A percentile compares a stretch with the other conserved stretches of the same genome.
Conservation (phyloP, 2,888 invertebrate species). For the Spicauda simplicius region DNA sequence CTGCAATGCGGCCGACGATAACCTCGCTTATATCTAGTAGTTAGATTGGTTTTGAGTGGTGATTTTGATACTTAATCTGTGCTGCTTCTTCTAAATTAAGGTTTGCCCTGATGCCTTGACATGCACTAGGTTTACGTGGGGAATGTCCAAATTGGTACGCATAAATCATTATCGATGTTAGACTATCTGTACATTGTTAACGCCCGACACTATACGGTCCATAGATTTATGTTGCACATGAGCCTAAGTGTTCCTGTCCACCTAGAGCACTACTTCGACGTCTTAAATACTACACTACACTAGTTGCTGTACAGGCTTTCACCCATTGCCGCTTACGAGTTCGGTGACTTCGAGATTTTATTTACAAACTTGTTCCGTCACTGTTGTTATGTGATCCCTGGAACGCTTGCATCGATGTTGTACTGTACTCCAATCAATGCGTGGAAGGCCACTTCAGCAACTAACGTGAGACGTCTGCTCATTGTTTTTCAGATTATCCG, state of each 20-base stretch:
- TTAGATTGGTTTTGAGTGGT: constrained; percentile 78
- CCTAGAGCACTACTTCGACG: constrained; percentile 32
- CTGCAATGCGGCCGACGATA: constrained; percentile 62
- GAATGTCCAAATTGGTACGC: constrained; percentile 43
- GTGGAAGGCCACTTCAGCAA: constrained; percentile 67
- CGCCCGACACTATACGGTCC: constrained; percentile 41
- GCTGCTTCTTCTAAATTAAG: constrained; percentile 70
- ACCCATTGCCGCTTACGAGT: constrained; percentile 26
- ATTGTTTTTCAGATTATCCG: constrained; percentile 83
- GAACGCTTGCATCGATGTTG: constrained; percentile 6
- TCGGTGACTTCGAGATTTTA: constrained; percentile 27
- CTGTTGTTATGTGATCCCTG: constrained; percentile 19
- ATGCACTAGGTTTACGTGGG: constrained; percentile 40
- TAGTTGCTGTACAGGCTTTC: constrained; percentile 59
- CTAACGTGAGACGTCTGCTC: constrained; percentile 78
- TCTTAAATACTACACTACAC: constrained; percentile 42
- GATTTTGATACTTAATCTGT: constrained; percentile 74
- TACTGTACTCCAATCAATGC: constrained; percentile 42
- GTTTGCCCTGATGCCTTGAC: constrained; percentile 64
- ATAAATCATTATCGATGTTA: constrained; percentile 19
- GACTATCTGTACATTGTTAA: not conserved
- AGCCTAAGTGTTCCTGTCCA: constrained; percentile 14
- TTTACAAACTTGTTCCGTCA: constrained; percentile 1
- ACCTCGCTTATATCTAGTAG: constrained; percentile 79
- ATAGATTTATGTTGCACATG: constrained; percentile 39